A percentile compares a stretch with the other conserved stretches of the same genome.
These are phyloP conservation scores for Oncopodura yosiiana DNA, from an alignment of 1,140 invertebrate species.

Conservation along the genomic window DNA sequence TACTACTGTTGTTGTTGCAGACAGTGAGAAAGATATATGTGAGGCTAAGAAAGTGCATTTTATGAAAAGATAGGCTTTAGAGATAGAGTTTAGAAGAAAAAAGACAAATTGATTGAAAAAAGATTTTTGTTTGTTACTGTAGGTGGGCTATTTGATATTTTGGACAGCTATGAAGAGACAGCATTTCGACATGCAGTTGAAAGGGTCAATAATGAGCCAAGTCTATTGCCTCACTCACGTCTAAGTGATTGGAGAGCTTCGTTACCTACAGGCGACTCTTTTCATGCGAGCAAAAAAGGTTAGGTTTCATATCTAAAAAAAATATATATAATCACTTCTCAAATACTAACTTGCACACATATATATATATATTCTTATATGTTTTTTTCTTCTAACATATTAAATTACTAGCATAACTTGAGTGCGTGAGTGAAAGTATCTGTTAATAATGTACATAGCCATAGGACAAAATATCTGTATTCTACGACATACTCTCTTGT, in stretches of 20 bases:
- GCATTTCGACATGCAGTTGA: constrained; percentile 44
- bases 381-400: too few relatives aligned
- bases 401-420: too few relatives aligned
- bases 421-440: too few relatives aligned
- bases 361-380: too few relatives aligned
- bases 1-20: not conserved
- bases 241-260: constrained; percentile 39
- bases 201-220: constrained; percentile 39
- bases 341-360: too few relatives aligned
- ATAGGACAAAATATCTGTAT: too few relatives aligned
- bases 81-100: too few relatives aligned
- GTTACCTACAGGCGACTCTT: constrained; percentile 42
- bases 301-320: not conserved
- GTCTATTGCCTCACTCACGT: constrained; percentile 38
- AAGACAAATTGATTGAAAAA: not conserved
- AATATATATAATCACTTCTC: not conserved
- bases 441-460: too few relatives aligned
- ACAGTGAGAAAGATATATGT: not conserved
- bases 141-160: constrained; percentile 44
- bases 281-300: constrained; percentile 45
- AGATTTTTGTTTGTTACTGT: constrained; percentile 7
- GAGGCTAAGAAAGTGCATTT: not conserved
- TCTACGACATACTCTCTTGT: too few relatives aligned
- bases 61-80: too few relatives aligned
- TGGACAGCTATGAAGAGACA: constrained; percentile 40